These are phyloP conservation scores for Cryptomyrus ogoouensis DNA, from an alignment of 2,113 vertebrate genomes.

Conservation along the genomic window DNA sequence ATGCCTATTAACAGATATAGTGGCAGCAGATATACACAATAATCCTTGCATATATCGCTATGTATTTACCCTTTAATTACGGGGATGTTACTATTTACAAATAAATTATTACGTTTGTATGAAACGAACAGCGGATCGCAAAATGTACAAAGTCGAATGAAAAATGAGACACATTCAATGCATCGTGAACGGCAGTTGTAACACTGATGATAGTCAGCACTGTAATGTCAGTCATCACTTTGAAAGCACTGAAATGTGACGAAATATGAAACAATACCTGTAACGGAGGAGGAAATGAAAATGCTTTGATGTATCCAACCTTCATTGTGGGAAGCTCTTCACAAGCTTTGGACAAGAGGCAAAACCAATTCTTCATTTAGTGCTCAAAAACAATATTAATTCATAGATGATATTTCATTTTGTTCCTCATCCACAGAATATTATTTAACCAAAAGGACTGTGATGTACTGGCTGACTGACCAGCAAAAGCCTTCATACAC, in stretches of 20 bases:
- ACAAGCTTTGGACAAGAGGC: background rate
- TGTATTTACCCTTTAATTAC: background rate
- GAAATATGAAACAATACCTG: conserved; percentile 9
- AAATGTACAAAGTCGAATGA: conserved; percentile 34
- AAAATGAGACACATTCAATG: conserved; percentile 34
- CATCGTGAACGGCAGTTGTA: conserved; percentile 48
- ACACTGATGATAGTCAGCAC: conserved; percentile 26
- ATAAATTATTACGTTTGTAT: conserved; percentile 20
- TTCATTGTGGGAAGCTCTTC: background rate
- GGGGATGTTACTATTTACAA: conserved; percentile 9
- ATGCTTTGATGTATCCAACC: conserved; percentile 26
- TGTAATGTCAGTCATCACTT: conserved; percentile 37
- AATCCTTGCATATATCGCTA: background rate
- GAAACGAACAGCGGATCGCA: conserved; percentile 21
- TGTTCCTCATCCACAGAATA: background rate
- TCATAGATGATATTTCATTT: conserved; percentile 12
- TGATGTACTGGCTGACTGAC: background rate
- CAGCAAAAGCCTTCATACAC: background rate
- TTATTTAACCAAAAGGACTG: background rate
- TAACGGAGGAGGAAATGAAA: conserved; percentile 7
- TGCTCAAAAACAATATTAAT: background rate
- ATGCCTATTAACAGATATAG: background rate
- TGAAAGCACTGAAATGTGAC: conserved; percentile 20
- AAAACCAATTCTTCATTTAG: background rate
- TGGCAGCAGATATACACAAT: background rate